Base-by-base conservation (phyloP, 2,113 vertebrate species). In the Cryptomyrus ogoouensis region DNA sequence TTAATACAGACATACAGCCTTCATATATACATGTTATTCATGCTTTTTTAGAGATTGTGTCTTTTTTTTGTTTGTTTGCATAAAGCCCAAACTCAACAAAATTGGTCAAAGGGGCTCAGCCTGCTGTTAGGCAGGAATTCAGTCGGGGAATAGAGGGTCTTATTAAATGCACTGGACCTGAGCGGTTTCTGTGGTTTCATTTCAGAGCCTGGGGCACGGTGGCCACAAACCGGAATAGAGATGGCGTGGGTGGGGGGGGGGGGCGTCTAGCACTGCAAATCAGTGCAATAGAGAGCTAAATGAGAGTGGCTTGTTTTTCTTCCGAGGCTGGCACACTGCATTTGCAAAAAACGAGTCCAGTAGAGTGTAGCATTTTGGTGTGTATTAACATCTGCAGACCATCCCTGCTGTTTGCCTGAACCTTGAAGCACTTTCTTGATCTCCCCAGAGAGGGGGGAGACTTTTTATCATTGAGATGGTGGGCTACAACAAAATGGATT, bases 101-200 rank as follows among this genome's bases (percentile, higher is more conserved):
- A 90, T 88, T 77, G 66, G 58, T 49, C 47, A 53, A 21, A 24
- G 19, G 62, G 70, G 87, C 9, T 49, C 52, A 12, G 35, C 42
- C 50, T 7, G 70, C 31, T 74, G 39, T 88, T 49, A 88, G 62
- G 5, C 50, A 56, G n/a, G 53, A 42, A 83, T 66, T 31, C 74
- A 83, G 52, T 19, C 58, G 9, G 49, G 70, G 84, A 42, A 39
- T 77, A 88, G 86, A 92, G 89, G 74, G 66, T 58, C 31, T 85
- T 88, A 92, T 90, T 90, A 90, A 91, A 89, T 88, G 87, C 88
- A 56, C 52, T 91, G 87, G 44, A 85, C 89, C 91, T 39, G 58
- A 91, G 35, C 6, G 47, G 15, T 21, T 87, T 35, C 50, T 35
- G n/a, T 92, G 90, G 85, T 19, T 91, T 56, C 44, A 90, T 90